Conservation (phyloP, 2,888 invertebrate species). For the Saturnia pavonia region DNA sequence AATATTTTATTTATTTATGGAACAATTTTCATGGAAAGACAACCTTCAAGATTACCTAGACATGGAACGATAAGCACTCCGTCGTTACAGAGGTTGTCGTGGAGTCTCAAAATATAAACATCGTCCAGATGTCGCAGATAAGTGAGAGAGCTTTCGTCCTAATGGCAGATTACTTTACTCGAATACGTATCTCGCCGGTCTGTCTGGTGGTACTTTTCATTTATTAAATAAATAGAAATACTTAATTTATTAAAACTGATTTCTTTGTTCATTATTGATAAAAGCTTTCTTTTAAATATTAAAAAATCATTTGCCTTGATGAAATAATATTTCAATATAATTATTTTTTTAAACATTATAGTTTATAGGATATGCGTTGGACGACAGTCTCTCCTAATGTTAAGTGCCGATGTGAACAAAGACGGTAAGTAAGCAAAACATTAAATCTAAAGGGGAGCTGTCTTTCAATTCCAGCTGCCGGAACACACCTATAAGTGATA, state of each 20-base stretch:
- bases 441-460: too few species aligned
- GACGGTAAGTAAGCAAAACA: too few species aligned
- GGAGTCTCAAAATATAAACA: conserved; percentile 79
- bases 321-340: neutral
- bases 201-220: neutral
- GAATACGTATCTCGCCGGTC: conserved; percentile 49
- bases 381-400: too few species aligned
- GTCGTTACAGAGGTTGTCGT: conserved; percentile 78
- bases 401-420: too few species aligned
- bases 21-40: conserved; percentile 47
- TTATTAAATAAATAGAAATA: neutral
- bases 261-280: neutral
- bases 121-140: conserved; percentile 79
- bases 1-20: too few species aligned
- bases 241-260: neutral
- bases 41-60: conserved; percentile 65
- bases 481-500: too few species aligned
- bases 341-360: too few species aligned
- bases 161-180: conserved; percentile 76
- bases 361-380: too few species aligned
- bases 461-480: too few species aligned
- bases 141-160: conserved; percentile 74
- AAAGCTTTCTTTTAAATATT: neutral
- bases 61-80: conserved; percentile 72
- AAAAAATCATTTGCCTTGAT: neutral